Evolutionary conservation across 2,797 vertebrate genomes (phyloP).

Genomic region (Falco columbarius): DNA sequence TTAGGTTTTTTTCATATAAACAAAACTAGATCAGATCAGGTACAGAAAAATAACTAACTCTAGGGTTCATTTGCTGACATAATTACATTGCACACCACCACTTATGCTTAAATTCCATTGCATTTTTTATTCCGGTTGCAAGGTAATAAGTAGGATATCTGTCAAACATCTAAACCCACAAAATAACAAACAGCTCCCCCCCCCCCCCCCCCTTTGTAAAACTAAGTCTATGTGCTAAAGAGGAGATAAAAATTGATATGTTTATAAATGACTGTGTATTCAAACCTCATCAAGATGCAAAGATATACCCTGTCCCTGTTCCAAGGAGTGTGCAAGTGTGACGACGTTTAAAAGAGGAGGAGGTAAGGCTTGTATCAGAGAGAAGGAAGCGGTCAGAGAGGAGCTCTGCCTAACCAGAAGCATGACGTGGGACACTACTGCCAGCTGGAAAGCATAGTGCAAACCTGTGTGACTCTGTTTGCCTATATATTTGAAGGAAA

Average conservation of each 20-base stretch:
- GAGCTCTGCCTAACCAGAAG: background rate
- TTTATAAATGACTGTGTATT: background rate
- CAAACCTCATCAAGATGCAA: rapidly evolving
- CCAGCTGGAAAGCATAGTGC: background rate
- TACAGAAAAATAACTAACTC: conserved; percentile 30
- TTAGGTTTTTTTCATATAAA: conserved; percentile 57
- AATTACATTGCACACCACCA: background rate
- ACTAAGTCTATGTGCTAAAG: background rate
- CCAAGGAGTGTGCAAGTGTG: rapidly evolving
- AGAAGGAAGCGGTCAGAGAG: background rate
- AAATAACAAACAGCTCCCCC: background rate
- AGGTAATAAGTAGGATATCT: background rate
- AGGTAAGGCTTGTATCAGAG: background rate
- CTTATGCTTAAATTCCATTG: background rate
- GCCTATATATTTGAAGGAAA: background rate
- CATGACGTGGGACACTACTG: rapidly evolving
- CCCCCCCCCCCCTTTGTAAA: background rate
- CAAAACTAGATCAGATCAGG: conserved; percentile 25
- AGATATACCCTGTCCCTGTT: background rate
- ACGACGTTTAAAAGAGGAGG: background rate
- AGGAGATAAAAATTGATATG: background rate
- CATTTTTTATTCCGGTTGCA: background rate
- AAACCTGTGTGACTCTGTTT: background rate
- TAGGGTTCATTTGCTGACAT: background rate
- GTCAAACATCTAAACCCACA: background rate